These are phyloP conservation scores for Saguinus midas DNA, from an alignment of 2,113 vertebrate genomes.

Conservation along the genomic window DNA sequence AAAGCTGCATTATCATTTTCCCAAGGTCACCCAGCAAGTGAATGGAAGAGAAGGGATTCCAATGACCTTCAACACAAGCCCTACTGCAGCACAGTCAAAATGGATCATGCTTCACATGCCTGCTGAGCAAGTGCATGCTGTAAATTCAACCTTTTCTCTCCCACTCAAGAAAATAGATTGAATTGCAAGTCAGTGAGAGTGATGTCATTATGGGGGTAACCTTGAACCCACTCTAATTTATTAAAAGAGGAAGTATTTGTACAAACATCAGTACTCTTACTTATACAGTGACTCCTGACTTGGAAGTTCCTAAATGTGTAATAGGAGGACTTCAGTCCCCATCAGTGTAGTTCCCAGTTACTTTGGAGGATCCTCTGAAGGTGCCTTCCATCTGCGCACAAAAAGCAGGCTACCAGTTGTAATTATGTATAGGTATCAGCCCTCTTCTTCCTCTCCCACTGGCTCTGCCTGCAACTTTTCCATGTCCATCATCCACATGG, in stretches of 20 bases:
- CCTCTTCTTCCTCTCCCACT: not conserved
- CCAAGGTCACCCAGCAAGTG: not conserved
- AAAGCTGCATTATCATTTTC: not conserved
- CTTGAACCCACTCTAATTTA: conserved; percentile 53
- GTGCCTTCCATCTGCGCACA: not conserved
- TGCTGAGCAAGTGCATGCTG: not conserved
- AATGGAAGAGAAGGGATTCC: not conserved
- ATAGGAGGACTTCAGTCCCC: not conserved
- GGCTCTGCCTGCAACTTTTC: not conserved
- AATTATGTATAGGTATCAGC: not conserved
- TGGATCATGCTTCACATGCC: not conserved
- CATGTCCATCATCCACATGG: not conserved
- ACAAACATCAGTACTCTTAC: not conserved
- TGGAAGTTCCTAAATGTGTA: not conserved
- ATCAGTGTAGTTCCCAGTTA: not conserved
- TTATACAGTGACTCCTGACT: not conserved
- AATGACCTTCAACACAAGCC: not conserved
- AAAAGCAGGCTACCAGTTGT: not conserved
- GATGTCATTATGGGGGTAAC: conserved; percentile 41
- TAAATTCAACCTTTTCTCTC: not conserved
- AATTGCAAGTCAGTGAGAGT: conserved; percentile 31
- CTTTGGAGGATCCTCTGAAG: not conserved
- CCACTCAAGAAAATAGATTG: not conserved
- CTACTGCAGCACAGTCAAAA: not conserved
- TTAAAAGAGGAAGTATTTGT: conserved; percentile 36